These are phyloP conservation scores for Lasiommata megera DNA, from an alignment of 2,888 invertebrate genomes.

Conservation along the genomic window DNA sequence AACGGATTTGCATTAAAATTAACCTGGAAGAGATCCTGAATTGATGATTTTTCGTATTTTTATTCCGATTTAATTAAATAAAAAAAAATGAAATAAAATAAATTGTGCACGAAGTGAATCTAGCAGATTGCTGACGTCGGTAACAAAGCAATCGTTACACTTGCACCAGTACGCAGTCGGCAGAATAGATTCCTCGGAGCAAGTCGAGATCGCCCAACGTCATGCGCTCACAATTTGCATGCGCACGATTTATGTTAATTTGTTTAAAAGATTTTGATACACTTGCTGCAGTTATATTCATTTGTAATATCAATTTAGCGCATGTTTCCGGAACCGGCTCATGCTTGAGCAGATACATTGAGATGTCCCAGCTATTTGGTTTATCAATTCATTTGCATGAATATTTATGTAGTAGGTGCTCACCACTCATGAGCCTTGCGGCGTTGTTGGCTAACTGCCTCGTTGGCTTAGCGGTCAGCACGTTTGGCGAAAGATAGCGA, in stretches of 20 bases:
- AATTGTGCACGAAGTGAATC: background rate
- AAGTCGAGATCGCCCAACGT: background rate
- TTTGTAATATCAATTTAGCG: conserved; percentile 13
- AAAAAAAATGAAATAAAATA: background rate
- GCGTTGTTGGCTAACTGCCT: too few species aligned
- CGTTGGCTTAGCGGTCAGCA: too few species aligned
- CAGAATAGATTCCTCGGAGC: background rate
- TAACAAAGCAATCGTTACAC: conserved; percentile 1
- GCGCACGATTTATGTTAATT: conserved; percentile 17
- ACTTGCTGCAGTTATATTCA: conserved; percentile 13
- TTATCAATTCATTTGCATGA: background rate
- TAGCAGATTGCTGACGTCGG: background rate
- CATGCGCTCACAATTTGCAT: conserved; percentile 13
- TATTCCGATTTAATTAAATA: too few species aligned
- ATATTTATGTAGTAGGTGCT: background rate
- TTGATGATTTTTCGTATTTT: too few species aligned
- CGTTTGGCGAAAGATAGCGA: too few species aligned
- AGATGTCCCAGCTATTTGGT: background rate
- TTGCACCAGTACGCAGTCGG: background rate
- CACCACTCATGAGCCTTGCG: too few species aligned
- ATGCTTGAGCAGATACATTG: background rate
- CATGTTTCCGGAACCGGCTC: background rate
- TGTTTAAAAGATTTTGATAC: conserved; percentile 17
- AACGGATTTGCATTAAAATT: too few species aligned
- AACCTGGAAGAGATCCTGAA: too few species aligned